phyloP scores from a whole-genome alignment of 2,888 invertebrate species.

The Abrostola tripartita region DNA sequence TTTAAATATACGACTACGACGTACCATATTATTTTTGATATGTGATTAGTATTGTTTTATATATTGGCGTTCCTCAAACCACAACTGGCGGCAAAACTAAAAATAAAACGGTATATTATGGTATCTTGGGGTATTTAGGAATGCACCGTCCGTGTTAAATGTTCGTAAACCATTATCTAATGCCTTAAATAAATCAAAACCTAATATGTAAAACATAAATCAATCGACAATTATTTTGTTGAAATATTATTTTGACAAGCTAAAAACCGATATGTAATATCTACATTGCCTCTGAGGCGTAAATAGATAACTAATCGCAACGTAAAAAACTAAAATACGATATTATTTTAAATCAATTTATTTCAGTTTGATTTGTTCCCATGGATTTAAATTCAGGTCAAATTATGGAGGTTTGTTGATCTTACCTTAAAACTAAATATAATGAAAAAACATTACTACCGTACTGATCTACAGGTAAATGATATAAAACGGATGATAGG shows the following conservation, averaged over 20 bases:
- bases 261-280: background rate
- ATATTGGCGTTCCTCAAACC: conserved; percentile 74
- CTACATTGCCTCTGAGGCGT: conserved; percentile 1
- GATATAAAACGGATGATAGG: conserved; percentile 66
- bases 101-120: conserved; percentile 72
- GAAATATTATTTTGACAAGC: too few relatives aligned
- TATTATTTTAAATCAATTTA: conserved; percentile 51
- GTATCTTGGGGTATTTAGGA: conserved; percentile 32
- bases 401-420: conserved; percentile 52
- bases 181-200: too few relatives aligned
- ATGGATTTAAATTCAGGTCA: conserved; percentile 40
- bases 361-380: conserved; percentile 48
- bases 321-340: conserved; percentile 42
- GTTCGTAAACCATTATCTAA: background rate
- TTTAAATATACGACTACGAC: conserved; percentile 68
- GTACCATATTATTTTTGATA: conserved; percentile 69
- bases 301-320: conserved; percentile 3
- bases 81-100: conserved; percentile 86
- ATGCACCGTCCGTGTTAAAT: conserved; percentile 10
- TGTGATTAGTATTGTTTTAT: conserved; percentile 60
- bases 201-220: too few relatives aligned
- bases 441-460: conserved; percentile 59
- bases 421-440: conserved; percentile 63
- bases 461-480: conserved; percentile 36
- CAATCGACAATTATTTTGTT: too few relatives aligned